Evolutionary conservation across 2,113 vertebrate genomes (phyloP).

Genomic region (Chiloscyllium plagiosum): DNA sequence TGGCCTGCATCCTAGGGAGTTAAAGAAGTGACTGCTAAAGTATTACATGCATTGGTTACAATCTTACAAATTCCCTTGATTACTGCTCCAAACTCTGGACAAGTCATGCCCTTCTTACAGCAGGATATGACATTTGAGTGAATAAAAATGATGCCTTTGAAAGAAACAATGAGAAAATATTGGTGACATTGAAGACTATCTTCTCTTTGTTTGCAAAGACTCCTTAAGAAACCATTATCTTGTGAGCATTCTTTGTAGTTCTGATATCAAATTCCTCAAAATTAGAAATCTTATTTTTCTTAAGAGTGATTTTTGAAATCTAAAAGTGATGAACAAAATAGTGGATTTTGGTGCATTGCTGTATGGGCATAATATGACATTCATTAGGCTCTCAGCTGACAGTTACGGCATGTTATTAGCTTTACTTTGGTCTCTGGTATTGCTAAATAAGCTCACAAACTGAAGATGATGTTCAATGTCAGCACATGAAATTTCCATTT

Average conservation of each 20-base stretch:
- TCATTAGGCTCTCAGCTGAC: neutral
- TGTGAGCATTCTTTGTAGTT: neutral
- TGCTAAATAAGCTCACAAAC: slow-evolving; percentile 15
- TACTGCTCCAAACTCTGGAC: neutral
- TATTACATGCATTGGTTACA: too few relatives aligned
- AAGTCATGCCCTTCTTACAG: neutral
- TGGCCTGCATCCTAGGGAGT: too few relatives aligned
- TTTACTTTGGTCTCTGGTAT: slow-evolving; percentile 21
- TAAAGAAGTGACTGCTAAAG: too few relatives aligned
- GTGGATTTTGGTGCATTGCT: neutral
- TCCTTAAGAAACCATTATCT: neutral
- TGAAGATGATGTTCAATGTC: slow-evolving; percentile 25
- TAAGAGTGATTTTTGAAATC: neutral
- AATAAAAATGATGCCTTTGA: neutral
- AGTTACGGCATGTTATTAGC: slow-evolving; percentile 14
- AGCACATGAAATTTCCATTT: neutral
- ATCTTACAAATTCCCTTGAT: neutral
- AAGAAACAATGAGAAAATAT: neutral
- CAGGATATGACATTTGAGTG: neutral
- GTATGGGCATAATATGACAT: neutral
- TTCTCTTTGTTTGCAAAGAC: neutral
- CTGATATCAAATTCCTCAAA: neutral
- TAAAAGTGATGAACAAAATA: neutral
- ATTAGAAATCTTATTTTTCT: neutral
- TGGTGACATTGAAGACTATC: neutral